Percentiles rank a stretch among this genome's conserved stretches.
Conservation (phyloP, 2,797 vertebrate species). For the Paedocypris micromegethes region DNA sequence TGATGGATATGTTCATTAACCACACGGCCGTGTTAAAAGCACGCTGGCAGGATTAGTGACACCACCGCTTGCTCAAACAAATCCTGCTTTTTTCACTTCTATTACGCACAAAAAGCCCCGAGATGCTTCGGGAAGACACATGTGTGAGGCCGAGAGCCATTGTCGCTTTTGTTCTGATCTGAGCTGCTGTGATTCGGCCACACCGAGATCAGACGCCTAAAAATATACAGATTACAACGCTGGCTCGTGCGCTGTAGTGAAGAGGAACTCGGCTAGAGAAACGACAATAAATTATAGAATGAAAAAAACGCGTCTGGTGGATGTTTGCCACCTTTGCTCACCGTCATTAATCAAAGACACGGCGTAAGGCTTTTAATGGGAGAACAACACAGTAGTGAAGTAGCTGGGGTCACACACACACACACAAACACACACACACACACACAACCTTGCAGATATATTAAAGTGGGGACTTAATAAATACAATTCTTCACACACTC, state of each 20-base stretch:
- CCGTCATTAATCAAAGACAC: constrained; percentile 40
- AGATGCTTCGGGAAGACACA: background rate
- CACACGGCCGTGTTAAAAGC: constrained; percentile 41
- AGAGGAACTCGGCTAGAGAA: constrained; percentile 17
- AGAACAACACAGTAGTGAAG: background rate
- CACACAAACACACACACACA: too few relatives aligned
- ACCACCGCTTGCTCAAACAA: constrained; percentile 44
- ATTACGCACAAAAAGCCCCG: constrained; percentile 18
- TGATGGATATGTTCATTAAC: constrained; percentile 49
- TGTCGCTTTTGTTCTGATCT: constrained; percentile 5
- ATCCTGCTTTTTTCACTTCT: constrained; percentile 28
- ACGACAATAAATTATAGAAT: constrained; percentile 1
- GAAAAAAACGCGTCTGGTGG: constrained; percentile 37
- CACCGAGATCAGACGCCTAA: constrained; percentile 11
- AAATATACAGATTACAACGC: constrained; percentile 16
- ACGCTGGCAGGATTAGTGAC: constrained; percentile 47
- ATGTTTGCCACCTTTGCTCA: constrained; percentile 40
- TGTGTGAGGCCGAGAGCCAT: constrained; percentile 8
- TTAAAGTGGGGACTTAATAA: too few relatives aligned
- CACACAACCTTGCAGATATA: too few relatives aligned
- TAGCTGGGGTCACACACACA: too few relatives aligned
- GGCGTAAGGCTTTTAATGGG: constrained; percentile 23
- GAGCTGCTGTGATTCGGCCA: constrained; percentile 6
- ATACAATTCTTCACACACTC: too few relatives aligned
- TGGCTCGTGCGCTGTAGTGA: constrained; percentile 6